phyloP scores from a whole-genome alignment of 2,888 invertebrate species.

The Odiellus spinosus region DNA sequence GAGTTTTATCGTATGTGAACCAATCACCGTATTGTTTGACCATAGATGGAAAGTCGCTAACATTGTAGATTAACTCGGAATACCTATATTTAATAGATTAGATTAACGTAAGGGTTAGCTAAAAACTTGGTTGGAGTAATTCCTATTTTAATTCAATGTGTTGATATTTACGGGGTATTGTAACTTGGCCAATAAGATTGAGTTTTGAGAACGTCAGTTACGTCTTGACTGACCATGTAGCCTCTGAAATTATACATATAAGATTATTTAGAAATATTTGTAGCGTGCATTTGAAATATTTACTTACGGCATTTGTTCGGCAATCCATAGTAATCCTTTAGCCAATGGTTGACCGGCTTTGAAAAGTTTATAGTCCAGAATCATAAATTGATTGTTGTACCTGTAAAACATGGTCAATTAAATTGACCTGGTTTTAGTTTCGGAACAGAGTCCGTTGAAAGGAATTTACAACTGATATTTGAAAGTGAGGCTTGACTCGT shows the following conservation, averaged over 20 bases:
- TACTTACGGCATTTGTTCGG: slow-evolving; percentile 51
- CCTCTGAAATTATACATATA: slow-evolving; percentile 11
- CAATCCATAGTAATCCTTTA: slow-evolving; percentile 45
- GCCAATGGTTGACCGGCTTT: slow-evolving; percentile 30
- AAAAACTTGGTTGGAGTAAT: too few species aligned
- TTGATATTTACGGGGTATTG: slow-evolving; percentile 43
- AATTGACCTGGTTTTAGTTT: too few species aligned
- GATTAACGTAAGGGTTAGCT: too few species aligned
- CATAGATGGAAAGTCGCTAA: slow-evolving; percentile 42
- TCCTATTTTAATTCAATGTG: too few species aligned
- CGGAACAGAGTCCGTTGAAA: too few species aligned
- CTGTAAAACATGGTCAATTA: slow-evolving; percentile 21
- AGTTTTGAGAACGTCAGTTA: slow-evolving; percentile 44
- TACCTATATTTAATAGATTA: slow-evolving; percentile 32
- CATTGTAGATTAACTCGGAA: slow-evolving; percentile 44
- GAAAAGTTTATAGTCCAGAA: slow-evolving; percentile 54
- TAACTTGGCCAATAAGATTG: slow-evolving; percentile 57
- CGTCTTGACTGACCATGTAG: slow-evolving; percentile 34
- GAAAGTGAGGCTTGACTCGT: too few species aligned
- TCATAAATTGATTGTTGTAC: slow-evolving; percentile 74
- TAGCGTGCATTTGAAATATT: background rate
- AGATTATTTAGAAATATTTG: slow-evolving; percentile 3
- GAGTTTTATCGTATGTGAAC: slow-evolving; percentile 47
- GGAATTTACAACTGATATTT: too few species aligned
- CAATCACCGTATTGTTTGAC: slow-evolving; percentile 39